Percentiles rank a stretch among this genome's conserved stretches.
phyloP scores from a whole-genome alignment of 2,797 vertebrate genomes.

The Girardinus metallicus region DNA sequence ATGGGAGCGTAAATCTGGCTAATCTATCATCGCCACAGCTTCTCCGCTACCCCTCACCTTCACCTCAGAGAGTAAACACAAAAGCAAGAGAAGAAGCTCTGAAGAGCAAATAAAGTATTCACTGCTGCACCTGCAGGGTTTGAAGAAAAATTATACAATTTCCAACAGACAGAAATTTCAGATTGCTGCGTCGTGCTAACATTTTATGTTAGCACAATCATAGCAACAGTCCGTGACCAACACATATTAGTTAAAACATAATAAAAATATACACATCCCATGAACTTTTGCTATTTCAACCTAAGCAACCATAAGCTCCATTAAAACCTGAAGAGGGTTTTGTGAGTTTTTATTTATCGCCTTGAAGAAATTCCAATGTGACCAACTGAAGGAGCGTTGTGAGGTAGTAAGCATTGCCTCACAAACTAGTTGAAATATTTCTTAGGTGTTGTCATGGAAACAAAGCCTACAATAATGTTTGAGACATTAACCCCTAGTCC shows the following conservation, averaged over 20 bases:
- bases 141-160: slow-evolving; percentile 37
- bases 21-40: slow-evolving; percentile 60
- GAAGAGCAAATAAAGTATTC: slow-evolving; percentile 30
- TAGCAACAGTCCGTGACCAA: background rate
- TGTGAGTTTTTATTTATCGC: too few relatives aligned
- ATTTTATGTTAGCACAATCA: background rate
- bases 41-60: slow-evolving; percentile 29
- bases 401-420: too few relatives aligned
- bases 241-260: background rate
- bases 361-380: too few relatives aligned
- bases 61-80: slow-evolving; percentile 38
- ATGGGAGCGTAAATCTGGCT: slow-evolving; percentile 70
- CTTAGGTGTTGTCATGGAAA: too few relatives aligned
- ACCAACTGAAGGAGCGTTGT: too few relatives aligned
- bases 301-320: background rate
- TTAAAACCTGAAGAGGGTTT: background rate
- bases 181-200: background rate
- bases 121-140: background rate
- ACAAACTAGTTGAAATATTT: too few relatives aligned
- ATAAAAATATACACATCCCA: background rate
- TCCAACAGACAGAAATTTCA: slow-evolving; percentile 5
- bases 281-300: background rate
- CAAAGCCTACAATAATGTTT: too few relatives aligned
- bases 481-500: too few relatives aligned
- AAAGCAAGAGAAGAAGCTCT: slow-evolving; percentile 41